Evolutionary conservation across 2,113 vertebrate species (phyloP), one percentile per base, ranked within the genome.

Genomic region (Nerophis lumbriciformis): DNA sequence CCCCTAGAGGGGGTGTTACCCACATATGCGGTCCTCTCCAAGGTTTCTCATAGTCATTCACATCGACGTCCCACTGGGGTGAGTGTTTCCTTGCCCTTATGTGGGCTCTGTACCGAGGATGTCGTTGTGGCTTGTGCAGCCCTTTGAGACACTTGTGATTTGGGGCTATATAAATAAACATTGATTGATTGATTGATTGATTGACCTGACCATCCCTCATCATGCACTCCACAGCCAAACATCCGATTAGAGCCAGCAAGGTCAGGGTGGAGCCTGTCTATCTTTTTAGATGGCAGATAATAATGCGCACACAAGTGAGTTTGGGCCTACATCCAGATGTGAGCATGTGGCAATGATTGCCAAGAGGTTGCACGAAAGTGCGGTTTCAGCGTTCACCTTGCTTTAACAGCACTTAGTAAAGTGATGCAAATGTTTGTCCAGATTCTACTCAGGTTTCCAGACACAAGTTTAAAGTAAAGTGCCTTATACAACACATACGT

Each of bases 381-480:
- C 80, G 78, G 61, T 63, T 63, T 83, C 61, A 73, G 74, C 74
- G 54, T 75, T 77, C 74, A 83, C 79, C 82, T 82, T 68, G 69
- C 74, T 79, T 77, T 71, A 76, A 61, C 63, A 57, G 69, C 84
- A 79, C 79, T 83, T 80, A 76, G 69, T 72, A 85, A 80, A 72
- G 59, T 28, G 3, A 2, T 19, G 36, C 16, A n/a, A 55, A 80
- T 73, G 72, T 72, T 19, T 19, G 19, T 19, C 19, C 19, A 19
- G 19, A 19, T 65, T 35, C 42, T 51, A 73, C 73, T 86, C 79
- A 58, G 57, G 66, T 88, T 86, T 83, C 83, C 75, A 59, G 65
- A 55, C 37, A 39, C 37, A 69, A 70, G 6, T 15, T 44, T 44
- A 19, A 19, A 19, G 19, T 19, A 19, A 44, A 48, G 59, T 67